A percentile compares a stretch with the other conserved stretches of the same genome.
Evolutionary conservation across 2,113 vertebrate species (phyloP).

Genomic region (Myrmophylax atrothorax): DNA sequence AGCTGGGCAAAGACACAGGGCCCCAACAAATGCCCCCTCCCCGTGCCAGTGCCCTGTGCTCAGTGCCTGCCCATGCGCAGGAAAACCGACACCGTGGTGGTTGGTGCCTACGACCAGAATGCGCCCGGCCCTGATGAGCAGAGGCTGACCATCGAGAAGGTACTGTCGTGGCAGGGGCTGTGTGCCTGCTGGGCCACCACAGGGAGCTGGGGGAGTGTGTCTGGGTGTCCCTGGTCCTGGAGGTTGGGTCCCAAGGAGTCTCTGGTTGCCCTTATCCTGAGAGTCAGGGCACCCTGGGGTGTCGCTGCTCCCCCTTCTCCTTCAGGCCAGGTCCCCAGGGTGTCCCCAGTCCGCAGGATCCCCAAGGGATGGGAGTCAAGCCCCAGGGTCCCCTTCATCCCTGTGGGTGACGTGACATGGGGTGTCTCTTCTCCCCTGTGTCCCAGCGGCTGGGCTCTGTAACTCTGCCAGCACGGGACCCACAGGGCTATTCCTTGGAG

Average conservation of each 20-base stretch:
- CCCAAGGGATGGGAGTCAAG: no score
- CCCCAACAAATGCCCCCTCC: accelerated
- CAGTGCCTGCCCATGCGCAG: conserved; percentile 37
- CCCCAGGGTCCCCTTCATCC: not conserved
- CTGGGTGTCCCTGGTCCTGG: not conserved
- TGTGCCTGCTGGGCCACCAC: not conserved
- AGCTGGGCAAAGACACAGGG: not conserved
- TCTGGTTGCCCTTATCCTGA: not conserved
- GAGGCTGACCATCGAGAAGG: conserved; percentile 75
- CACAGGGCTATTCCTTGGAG: not conserved
- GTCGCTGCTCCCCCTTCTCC: not conserved
- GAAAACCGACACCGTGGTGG: conserved; percentile 78
- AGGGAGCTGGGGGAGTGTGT: not conserved
- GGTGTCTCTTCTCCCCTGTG: not conserved
- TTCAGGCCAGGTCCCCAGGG: not conserved
- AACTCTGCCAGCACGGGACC: no score
- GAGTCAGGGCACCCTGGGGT: no score
- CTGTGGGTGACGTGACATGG: not conserved
- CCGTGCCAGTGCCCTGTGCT: not conserved
- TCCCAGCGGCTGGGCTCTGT: not conserved
- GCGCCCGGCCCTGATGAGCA: conserved; percentile 70
- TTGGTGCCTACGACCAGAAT: conserved; percentile 83
- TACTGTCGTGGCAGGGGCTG: not conserved
- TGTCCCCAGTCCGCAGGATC: not conserved
- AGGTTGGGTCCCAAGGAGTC: not conserved